Base-by-base conservation (phyloP, 2,113 vertebrate species). In the Stictonetta naevosa region DNA sequence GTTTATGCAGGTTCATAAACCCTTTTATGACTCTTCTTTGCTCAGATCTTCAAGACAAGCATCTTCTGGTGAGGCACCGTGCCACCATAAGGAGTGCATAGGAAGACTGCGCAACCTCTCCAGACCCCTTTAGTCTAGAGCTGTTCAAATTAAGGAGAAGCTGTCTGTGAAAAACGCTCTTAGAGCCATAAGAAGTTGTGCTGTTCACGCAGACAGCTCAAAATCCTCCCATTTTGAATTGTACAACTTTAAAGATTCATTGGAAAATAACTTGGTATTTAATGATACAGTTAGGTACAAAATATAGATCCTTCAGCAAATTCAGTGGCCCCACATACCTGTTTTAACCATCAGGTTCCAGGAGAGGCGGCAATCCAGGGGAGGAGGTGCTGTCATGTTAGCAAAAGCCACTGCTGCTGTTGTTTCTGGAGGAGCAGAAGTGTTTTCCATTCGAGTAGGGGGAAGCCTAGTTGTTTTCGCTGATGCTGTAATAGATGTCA, bases 361-460 rank as follows among this genome's bases (percentile, higher is more conserved):
- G 66, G 99, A 99, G 94, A 99, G 98, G 66, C 98, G 99, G 97
- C 99, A 99, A 74, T 98, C 98, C 90, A 98, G 97, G 36, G 96
- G 95, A 72, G 98, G 98, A 33, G 96, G 94, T 92, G 98, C 97
- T 33, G 98, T 99, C 90, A 98, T 98, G 44, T 98, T 97, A 34
- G 98, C 98, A 38, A 97, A 80, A 68, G 98, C 82, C 28, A 96
- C 92, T 5, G 95, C 96, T 3, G 77, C 92, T 1, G 97, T 96
- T 18, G 94, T 95, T 10, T 83, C 91, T 2, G 95, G 75, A 93
- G 90, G 93, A 85, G 95, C 56, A 34, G 98, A 95, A 26, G 94
- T 96, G 91, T 91, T 97, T 94, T 93, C 98, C 83, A 95, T 95
- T 13, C 97, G 90, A 80, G 89, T 80, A 91, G 97, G 95, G 25